Evolutionary conservation across 2,888 invertebrate species (phyloP).

Genomic region (Scaptomyza cyrtandrae): DNA sequence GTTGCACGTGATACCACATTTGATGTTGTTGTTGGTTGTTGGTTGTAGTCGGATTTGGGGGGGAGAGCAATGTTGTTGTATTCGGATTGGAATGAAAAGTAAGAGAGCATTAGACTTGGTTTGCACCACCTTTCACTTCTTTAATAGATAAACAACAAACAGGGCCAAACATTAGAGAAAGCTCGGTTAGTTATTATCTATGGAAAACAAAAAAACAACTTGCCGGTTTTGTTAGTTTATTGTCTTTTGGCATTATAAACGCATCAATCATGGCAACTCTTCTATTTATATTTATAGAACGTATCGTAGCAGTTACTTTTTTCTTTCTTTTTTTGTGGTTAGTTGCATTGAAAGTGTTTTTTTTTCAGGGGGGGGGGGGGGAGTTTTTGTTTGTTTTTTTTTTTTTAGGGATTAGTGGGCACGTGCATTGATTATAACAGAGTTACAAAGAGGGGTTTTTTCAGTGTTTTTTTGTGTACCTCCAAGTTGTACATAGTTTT

Average conservation of each 20-base stretch:
- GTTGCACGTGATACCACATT: slow-evolving; percentile 63
- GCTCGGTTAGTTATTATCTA: slow-evolving; percentile 71
- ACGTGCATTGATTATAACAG: slow-evolving; percentile 61
- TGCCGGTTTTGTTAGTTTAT: slow-evolving; percentile 43
- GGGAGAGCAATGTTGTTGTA: slow-evolving; percentile 64
- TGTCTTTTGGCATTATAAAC: slow-evolving; percentile 61
- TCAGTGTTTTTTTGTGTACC: slow-evolving; percentile 58
- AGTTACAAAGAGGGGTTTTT: slow-evolving; percentile 30
- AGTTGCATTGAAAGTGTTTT: slow-evolving; percentile 60
- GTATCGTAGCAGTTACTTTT: slow-evolving; percentile 10
- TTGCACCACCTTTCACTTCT: slow-evolving; percentile 69
- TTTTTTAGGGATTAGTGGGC: slow-evolving; percentile 58
- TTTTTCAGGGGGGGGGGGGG: background rate
- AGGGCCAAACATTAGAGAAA: slow-evolving; percentile 59
- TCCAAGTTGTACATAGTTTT: slow-evolving; percentile 45
- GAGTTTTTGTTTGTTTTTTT: slow-evolving; percentile 10
- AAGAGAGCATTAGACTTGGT: slow-evolving; percentile 83
- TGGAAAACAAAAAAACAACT: slow-evolving; percentile 34
- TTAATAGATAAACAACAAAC: slow-evolving; percentile 61
- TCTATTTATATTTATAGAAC: slow-evolving; percentile 29
- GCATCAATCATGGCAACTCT: slow-evolving; percentile 65
- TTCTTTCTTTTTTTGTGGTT: slow-evolving; percentile 26
- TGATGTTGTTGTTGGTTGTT: slow-evolving; percentile 50
- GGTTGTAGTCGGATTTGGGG: slow-evolving; percentile 30
- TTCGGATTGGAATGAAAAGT: slow-evolving; percentile 75